Evolutionary conservation across 1,140 invertebrate species (phyloP), one percentile per base, ranked within the genome.

Genomic region (Aporrectodea caliginosa): DNA sequence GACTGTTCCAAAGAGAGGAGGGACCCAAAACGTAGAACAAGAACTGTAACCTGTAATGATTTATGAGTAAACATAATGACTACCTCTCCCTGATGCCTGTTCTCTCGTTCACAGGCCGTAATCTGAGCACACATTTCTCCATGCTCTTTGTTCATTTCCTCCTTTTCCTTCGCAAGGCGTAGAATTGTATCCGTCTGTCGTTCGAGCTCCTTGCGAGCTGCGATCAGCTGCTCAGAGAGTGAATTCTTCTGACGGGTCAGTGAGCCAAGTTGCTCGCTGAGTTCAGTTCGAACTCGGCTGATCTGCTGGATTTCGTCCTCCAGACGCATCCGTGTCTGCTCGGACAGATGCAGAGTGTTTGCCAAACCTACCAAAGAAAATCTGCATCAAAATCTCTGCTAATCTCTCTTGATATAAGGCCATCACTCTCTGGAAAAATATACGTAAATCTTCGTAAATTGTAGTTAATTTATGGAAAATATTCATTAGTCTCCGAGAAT

Each of bases 71-170:
- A n/a, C n/a, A n/a, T n/a, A n/a, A n/a, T n/a, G n/a, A n/a, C 43
- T 33, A 77, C 77, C 83, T 88, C 88, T 73, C 84, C 85, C 83
- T 87, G 88, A 74, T 86, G 85, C 0, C 86, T 81, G 80, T 88
- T 89, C 81, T 88, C 87, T 29, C 87, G 81, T 77, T 89, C 88
- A 27, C 83, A 83, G 0, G 85, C 83, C 1, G 86, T 87, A 73
- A 87, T 80, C 43, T 58, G 43, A 2, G 88, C 87, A 43, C 85
- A 83, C 0, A 89, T 83, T 79, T 88, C 85, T 76, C 84, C 86
- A 75, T 88, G 88, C 16, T 88, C 86, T 76, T 87, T 85, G 14
- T 84, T 88, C n/a, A 89, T 81, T 58, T 82, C 82, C 77, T 89
- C 88, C 77, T 88, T 89, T 81, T 89, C 88, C 79, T 87, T 88